Conservation (phyloP, 1,140 invertebrate genomes). For the Eciton burchellii region DNA sequence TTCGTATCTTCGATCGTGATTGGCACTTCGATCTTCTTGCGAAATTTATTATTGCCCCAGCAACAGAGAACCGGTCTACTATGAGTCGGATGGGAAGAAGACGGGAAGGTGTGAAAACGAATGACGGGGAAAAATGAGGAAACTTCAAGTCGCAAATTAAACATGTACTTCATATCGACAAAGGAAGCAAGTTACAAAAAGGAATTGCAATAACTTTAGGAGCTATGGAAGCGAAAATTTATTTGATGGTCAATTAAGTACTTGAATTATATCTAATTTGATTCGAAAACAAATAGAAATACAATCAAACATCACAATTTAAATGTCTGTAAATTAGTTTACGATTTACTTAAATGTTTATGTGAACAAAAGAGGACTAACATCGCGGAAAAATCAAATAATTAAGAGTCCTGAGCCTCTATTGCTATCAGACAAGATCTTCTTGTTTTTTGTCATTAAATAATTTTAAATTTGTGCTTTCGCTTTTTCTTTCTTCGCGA, state of each 20-base stretch:
- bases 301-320: neutral
- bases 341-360: neutral
- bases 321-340: neutral
- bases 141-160: slow-evolving; percentile 42
- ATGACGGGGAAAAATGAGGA: slow-evolving; percentile 19
- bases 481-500: neutral
- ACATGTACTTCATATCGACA: slow-evolving; percentile 22
- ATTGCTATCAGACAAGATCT: neutral
- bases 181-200: neutral
- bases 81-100: slow-evolving; percentile 31
- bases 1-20: slow-evolving; percentile 60
- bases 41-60: slow-evolving; percentile 58
- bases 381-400: slow-evolving; percentile 15
- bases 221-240: neutral
- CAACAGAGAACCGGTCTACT: slow-evolving; percentile 42
- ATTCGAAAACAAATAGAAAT: neutral
- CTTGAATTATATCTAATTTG: neutral
- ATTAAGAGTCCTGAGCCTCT: neutral
- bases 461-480: neutral
- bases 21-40: slow-evolving; percentile 60
- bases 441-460: neutral
- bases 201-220: slow-evolving; percentile 22
- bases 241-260: neutral
- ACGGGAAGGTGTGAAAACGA: slow-evolving; percentile 28
- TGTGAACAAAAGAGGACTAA: neutral